Evolutionary conservation across 2,113 vertebrate genomes (phyloP), one percentile per base, ranked within the genome.

Genomic region (Kryptolebias marmoratus): DNA sequence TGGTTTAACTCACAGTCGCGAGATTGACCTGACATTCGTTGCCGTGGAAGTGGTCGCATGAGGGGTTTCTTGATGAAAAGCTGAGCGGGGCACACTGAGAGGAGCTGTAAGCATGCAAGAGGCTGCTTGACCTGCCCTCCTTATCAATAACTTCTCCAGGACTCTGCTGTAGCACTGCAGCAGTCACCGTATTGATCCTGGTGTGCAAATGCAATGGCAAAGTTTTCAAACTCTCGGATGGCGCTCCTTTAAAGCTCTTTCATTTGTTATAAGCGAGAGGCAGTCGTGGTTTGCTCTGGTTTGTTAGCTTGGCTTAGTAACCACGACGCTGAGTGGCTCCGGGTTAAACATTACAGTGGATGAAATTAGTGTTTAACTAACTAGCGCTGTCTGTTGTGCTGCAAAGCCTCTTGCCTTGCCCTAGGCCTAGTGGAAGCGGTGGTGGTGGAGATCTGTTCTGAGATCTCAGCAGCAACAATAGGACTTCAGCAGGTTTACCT

Each of bases 1-100:
- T 67, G 71, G 67, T 75, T 80, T 62, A 64, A 70, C 69, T 71
- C 75, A 75, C 61, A 58, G 68, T 80, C 5, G 28, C 71, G 80
- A 77, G 73, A 81, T 77, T 77, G 86, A 89, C 85, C 61, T 87
- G 86, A 78, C 86, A 81, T 88, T 87, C 81, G 73, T 71, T 80
- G 64, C 74, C 60, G 39, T 57, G 65, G 73, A 82, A 85, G 52
- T 48, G 47, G 77, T 84, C 87, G 81, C 70, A 67, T 74, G 77
- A 63, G 44, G 48, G 52, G 60, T 72, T 80, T 80, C 60, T 67
- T 47, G 39, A 60, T 72, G 61, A 84, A 81, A 74, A 10, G 65
- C 75, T 62, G 68, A 79, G 69, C 60, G 55, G 71, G 81, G 74
- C 63, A 79, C 80, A 81, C 66, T 54, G 64, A 80, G 59, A 64